phyloP scores from a whole-genome alignment of 2,113 vertebrate species.

The Paraplagusia blochii region DNA sequence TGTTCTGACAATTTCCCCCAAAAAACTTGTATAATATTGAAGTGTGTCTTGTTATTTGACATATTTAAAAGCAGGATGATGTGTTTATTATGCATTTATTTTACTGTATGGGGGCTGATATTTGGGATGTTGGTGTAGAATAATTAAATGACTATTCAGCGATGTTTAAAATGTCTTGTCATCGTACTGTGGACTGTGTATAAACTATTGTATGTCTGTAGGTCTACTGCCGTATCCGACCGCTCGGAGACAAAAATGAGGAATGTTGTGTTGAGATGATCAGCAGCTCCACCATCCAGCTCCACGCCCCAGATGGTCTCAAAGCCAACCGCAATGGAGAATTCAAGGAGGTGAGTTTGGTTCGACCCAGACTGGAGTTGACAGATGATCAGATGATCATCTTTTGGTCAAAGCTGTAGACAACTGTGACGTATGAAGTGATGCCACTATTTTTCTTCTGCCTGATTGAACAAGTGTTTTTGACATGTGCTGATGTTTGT shows the following conservation, averaged over 20 bases:
- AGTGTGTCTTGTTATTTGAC: neutral
- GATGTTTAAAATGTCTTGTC: too few species aligned
- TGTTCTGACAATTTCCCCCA: too few species aligned
- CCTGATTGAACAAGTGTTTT: neutral
- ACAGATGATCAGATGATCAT: too few species aligned
- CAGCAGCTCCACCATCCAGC: conserved; percentile 84
- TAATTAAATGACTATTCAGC: too few species aligned
- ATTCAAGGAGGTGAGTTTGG: conserved; percentile 84
- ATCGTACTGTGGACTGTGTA: neutral
- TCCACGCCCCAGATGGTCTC: conserved; percentile 89
- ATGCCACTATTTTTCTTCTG: too few species aligned
- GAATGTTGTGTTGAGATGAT: conserved; percentile 93
- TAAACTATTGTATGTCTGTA: conserved; percentile 41
- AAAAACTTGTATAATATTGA: neutral
- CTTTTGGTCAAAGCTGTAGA: too few species aligned
- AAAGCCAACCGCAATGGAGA: conserved; percentile 89
- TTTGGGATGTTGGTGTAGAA: too few species aligned
- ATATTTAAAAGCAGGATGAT: too few species aligned
- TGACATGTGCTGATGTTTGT: neutral
- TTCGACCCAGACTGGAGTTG: too few species aligned
- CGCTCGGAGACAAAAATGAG: conserved; percentile 78
- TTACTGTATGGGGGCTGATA: too few species aligned
- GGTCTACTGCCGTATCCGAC: conserved; percentile 93
- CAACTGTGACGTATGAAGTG: too few species aligned
- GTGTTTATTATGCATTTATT: too few species aligned